phyloP scores from a whole-genome alignment of 2,888 invertebrate genomes.

The Cryptocephalus moraei region DNA sequence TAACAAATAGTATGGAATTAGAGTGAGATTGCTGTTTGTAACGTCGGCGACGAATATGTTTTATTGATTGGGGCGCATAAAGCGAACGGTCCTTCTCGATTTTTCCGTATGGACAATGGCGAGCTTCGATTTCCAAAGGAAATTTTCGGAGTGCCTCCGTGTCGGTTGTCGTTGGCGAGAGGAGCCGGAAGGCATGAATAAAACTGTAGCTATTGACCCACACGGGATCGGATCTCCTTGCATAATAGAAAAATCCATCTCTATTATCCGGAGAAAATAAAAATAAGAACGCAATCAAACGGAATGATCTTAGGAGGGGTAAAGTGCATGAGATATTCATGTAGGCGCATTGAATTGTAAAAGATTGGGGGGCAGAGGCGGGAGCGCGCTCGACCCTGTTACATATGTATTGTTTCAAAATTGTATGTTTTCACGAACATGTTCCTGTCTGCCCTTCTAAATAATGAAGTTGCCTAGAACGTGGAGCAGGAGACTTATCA shows the following conservation, averaged over 20 bases:
- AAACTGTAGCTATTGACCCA: slow-evolving; percentile 3
- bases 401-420: slow-evolving; percentile 29
- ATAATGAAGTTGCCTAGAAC: no score
- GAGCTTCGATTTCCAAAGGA: no score
- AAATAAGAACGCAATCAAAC: slow-evolving; percentile 13
- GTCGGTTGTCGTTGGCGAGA: no score
- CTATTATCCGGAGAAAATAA: slow-evolving; percentile 17
- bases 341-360: slow-evolving; percentile 24
- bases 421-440: slow-evolving; percentile 24
- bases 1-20: no score
- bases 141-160: no score
- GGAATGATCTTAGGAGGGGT: slow-evolving; percentile 10
- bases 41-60: no score
- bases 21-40: no score
- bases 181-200: slow-evolving; percentile 1
- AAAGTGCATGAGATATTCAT: slow-evolving; percentile 25
- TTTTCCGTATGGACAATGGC: no score
- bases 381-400: slow-evolving; percentile 19
- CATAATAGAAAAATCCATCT: slow-evolving; percentile 16
- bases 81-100: no score
- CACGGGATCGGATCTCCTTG: slow-evolving; percentile 1
- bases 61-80: no score
- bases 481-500: no score
- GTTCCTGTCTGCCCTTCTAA: background rate
- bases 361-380: slow-evolving; percentile 14